Evolutionary conservation across 2,888 invertebrate genomes (phyloP), one percentile per base, ranked within the genome.

Genomic region (Sepioteuthis lessoniana): DNA sequence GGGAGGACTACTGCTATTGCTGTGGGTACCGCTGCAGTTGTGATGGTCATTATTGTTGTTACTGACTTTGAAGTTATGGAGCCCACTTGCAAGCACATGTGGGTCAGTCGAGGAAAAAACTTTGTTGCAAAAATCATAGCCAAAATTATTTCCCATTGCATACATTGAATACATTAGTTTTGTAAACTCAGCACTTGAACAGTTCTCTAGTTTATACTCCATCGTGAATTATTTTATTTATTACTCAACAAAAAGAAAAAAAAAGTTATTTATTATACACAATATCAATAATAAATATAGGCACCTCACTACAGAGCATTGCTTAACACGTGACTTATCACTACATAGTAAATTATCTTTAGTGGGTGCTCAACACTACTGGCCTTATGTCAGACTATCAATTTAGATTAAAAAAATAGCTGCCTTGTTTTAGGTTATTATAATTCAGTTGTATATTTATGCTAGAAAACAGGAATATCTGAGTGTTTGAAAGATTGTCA

Each of bases 81-180:
- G n/a, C 8, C 91, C 91, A 31, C 91, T 46, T 42, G 91, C 91
- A 46, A n/a, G 46, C 4, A 92, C 91, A 10, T 92, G 91, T 31
- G 46, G 91, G 21, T 92, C 91, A 25, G 16, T 92, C 28, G 91
- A 92, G 28, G 47, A 31, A 10, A 92, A 46, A 7, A 46, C 46
- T 28, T 91, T 91, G 19, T 38, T 38, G 91, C 46, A 46, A 16
- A 92, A 42, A 92, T 92, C 91, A 31, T 92, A 92, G 35, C 91
- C 35, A 47, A 92, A 47, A 31, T 92, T 46, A 21, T 92, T 92
- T 46, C 91, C 47, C 47, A 92, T n/a, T 31, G 91, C 47, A 92
- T 92, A 92, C 91, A 92, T 92, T 19, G 91, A 92, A 92, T 47
- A 46, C 91, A 92, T 46, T 5, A 92, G 31, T 35, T 92, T 92